These are phyloP conservation scores for Kryptolebias marmoratus DNA, from an alignment of 2,113 vertebrate genomes.

Conservation along the genomic window DNA sequence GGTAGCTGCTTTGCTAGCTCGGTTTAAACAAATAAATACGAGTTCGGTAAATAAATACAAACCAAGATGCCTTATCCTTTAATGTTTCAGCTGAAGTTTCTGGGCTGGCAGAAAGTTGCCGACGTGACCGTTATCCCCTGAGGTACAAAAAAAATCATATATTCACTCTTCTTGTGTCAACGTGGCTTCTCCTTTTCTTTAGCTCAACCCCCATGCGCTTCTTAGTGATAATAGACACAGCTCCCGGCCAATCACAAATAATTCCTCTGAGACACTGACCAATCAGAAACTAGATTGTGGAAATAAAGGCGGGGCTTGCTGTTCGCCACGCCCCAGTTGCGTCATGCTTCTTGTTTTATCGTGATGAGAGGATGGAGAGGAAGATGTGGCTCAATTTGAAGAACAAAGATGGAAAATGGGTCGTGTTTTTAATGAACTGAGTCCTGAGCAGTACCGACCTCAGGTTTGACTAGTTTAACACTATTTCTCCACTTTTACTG, in stretches of 20 bases:
- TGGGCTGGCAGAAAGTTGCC: neutral
- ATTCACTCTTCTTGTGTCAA: slow-evolving; percentile 56
- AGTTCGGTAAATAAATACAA: neutral
- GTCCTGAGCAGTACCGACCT: neutral
- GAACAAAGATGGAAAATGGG: slow-evolving; percentile 1
- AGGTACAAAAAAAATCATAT: neutral
- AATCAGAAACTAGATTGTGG: slow-evolving; percentile 7
- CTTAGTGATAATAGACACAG: neutral
- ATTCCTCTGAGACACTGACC: neutral
- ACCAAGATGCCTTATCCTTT: slow-evolving; percentile 22
- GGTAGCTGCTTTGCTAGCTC: slow-evolving; percentile 34
- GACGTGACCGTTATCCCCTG: neutral
- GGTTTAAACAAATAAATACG: neutral
- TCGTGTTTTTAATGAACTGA: slow-evolving; percentile 8
- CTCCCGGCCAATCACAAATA: slow-evolving; percentile 53
- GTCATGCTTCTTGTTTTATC: slow-evolving; percentile 38
- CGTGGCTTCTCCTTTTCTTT: slow-evolving; percentile 70
- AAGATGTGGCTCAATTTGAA: slow-evolving; percentile 43
- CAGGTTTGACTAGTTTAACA: neutral
- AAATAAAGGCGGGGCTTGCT: slow-evolving; percentile 24
- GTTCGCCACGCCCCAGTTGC: slow-evolving; percentile 39
- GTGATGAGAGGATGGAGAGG: neutral
- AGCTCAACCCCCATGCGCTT: neutral
- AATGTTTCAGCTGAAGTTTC: neutral
- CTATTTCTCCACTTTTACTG: neutral